Percentiles rank a stretch among this genome's conserved stretches.
Conservation (phyloP, 1,140 invertebrate species). For the Patella vulgata region DNA sequence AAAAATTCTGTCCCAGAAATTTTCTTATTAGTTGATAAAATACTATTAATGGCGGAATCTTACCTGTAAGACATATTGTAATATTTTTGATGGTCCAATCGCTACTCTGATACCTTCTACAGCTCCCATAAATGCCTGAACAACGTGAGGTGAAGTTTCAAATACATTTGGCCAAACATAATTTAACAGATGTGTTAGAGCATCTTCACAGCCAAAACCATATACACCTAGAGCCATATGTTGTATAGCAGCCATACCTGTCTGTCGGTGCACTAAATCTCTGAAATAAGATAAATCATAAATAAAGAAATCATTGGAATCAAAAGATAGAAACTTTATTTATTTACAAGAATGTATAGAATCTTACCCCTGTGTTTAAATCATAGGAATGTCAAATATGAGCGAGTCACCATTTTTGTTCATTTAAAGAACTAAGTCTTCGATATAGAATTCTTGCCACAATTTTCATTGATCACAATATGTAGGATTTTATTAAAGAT, state of each 20-base stretch:
- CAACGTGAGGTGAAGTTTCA: conserved; percentile 98
- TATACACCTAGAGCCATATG: conserved; percentile 99
- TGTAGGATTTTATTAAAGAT: too few relatives aligned
- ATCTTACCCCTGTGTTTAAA: too few relatives aligned
- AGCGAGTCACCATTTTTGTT: too few relatives aligned
- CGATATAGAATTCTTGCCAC: too few relatives aligned
- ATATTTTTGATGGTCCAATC: conserved; percentile 93
- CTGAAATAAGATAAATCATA: conserved; percentile 69
- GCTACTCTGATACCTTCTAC: conserved; percentile 97
- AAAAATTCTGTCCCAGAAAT: too few relatives aligned
- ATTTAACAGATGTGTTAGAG: conserved; percentile 95
- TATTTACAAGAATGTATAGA: too few relatives aligned
- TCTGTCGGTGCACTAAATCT: conserved; percentile 98
- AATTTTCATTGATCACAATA: too few relatives aligned
- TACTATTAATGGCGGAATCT: too few relatives aligned
- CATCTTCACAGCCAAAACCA: conserved; percentile 99
- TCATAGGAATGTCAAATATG: too few relatives aligned
- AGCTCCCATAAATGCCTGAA: conserved; percentile 99
- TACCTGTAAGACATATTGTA: conserved; percentile 95
- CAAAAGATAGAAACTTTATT: neutral
- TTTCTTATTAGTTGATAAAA: too few relatives aligned
- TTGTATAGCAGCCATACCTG: conserved; percentile 98
- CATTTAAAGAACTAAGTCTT: too few relatives aligned
- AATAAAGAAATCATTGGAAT: conserved; percentile 1
- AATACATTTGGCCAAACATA: conserved; percentile 99